Percentiles rank a stretch among this genome's conserved stretches.
Evolutionary conservation across 2,888 invertebrate genomes (phyloP).

Genomic region (Mythimna loreyi): DNA sequence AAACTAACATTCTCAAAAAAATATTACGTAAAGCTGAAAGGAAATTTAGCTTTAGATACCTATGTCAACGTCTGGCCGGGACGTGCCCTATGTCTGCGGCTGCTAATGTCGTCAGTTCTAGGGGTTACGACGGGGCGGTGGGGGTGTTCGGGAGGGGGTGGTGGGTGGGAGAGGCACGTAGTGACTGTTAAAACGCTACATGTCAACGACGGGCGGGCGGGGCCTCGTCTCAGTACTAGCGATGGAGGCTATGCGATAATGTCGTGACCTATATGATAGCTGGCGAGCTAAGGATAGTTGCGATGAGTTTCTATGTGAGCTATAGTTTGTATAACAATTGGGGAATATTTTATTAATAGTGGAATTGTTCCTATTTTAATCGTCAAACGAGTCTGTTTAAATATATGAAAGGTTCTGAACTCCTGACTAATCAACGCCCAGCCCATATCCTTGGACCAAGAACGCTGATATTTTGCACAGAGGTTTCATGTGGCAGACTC

Average conservation of each 20-base stretch:
- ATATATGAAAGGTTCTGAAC: no score
- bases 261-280: slow-evolving; percentile 84
- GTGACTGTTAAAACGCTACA: slow-evolving; percentile 90
- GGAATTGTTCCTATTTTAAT: neutral
- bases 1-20: slow-evolving; percentile 53
- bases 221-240: slow-evolving; percentile 79
- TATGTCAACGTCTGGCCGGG: slow-evolving; percentile 84
- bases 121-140: slow-evolving; percentile 67
- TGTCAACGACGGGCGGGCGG: slow-evolving; percentile 85
- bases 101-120: slow-evolving; percentile 89
- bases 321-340: slow-evolving; percentile 22
- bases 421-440: no score
- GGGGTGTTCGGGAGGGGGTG: slow-evolving; percentile 48
- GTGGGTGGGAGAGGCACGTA: slow-evolving; percentile 80
- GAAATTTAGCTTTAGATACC: slow-evolving; percentile 75
- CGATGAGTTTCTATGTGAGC: slow-evolving; percentile 52
- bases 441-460: no score
- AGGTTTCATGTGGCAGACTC: no score
- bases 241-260: slow-evolving; percentile 85
- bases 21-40: slow-evolving; percentile 58
- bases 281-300: slow-evolving; percentile 67
- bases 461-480: no score
- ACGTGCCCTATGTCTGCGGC: slow-evolving; percentile 89
- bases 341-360: slow-evolving; percentile 7
- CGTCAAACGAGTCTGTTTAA: neutral